Base-by-base conservation (phyloP, 2,888 invertebrate genomes). In the Cephus nigrinus region DNA sequence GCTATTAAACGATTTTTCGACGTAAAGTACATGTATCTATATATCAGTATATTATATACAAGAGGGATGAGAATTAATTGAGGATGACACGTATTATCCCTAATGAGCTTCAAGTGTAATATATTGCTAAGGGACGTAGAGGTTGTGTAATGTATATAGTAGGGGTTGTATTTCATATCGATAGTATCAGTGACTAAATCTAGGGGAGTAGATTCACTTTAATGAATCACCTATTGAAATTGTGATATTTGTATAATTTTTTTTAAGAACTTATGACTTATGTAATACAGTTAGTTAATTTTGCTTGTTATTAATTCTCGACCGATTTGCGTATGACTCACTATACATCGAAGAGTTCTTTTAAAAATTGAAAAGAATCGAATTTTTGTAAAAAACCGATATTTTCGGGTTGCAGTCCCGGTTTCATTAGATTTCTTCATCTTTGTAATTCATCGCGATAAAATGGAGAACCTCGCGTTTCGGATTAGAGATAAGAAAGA, bases 201-300 rank as follows among this genome's bases (percentile, higher is more conserved):
- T 55, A 55, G 9, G 55, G 55, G 55, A 55, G 55, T 55, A 23
- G 55, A 55, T 55, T 55, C 55, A 55, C 55, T 55, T 55, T 55
- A 55, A 55, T 55, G 55, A 23, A 55, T 55, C 55, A 23, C 55
- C 55, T 23, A 71, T 71, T 71, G 68, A 78, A 79, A 78, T 83
- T 83, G 83, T 83, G 83, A 83, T 83, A 83, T 78, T 80, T 75
- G 77, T 74, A 80, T 74, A 77, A 80, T 76, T 72, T 76, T 75
- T 34, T 72, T 34, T 9, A 32, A 32, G 31, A 32, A 71, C 31
- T 31, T 71, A 30, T 33, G 71, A 71, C 71, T 32, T 33, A 32
- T 9, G 71, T 71, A 71, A 71, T 23, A 71, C 15, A 15, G 12
- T 71, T 71, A 33, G 31, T 71, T 71, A 31, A 71, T 71, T 71